Evolutionary conservation across 2,888 invertebrate species (phyloP), one percentile per base, ranked within the genome.

Genomic region (Tenthredo mesomela): DNA sequence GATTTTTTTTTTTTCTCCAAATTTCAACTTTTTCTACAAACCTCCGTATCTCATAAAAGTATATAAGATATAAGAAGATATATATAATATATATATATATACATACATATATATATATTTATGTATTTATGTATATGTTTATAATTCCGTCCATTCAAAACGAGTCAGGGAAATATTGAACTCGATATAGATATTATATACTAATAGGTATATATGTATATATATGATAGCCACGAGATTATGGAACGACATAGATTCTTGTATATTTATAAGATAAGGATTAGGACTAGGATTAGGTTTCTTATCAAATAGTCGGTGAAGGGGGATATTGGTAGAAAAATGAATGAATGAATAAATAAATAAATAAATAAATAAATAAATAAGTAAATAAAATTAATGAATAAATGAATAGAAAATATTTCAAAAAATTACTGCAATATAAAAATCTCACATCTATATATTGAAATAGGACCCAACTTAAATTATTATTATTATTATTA

Each of bases 91-190:
- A 70, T 33, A 12, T 70, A 37, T 70, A 15, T 33, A 67, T 67
- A 33, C 12, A 67, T 29, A 33, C 18, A 67, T 29, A 33, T 70
- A n/a, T n/a, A n/a, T 33, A 70, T 70, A 33, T 29, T 37, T 29
- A 33, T 33, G 37, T 33, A 33, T 70, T 15, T 33, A 37, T 70
- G 33, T 18, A 18, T 18, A 70, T 70, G 29, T 9, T 33, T 33
- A 70, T 33, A 70, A 75, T 75, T 75, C 75, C 47, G 75, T 75
- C 75, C 75, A 47, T 75, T 25, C 43, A 75, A 75, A 75, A 75
- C 75, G 75, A 75, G 75, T 75, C 75, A 47, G 21, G 37, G 75
- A 75, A 75, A 75, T 75, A 47, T 75, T 47, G 10, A 21, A 43
- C 12, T 12, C n/a, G 71, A 65, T 12, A 21, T 4, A 33, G 33